These are phyloP conservation scores for Cephus rjabovi DNA, from an alignment of 2,888 invertebrate species.

Conservation along the genomic window DNA sequence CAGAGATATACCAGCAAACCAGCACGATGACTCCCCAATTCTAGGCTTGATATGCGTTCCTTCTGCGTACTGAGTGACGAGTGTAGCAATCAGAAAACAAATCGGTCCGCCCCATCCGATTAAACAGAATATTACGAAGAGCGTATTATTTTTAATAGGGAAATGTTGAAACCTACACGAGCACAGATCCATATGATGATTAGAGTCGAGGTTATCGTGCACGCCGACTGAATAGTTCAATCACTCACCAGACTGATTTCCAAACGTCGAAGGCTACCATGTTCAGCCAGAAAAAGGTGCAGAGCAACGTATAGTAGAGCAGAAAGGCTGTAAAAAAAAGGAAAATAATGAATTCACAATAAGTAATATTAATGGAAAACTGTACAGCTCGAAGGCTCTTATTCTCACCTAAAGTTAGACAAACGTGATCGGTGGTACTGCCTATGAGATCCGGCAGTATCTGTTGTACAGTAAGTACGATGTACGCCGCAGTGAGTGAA, in stretches of 20 bases:
- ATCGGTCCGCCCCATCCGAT: constrained; percentile 74
- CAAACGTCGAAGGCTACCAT: constrained; percentile 77
- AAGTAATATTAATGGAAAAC: background rate
- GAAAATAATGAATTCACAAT: constrained; percentile 11
- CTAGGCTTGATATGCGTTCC: constrained; percentile 72
- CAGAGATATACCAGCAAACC: constrained; percentile 72
- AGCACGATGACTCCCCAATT: constrained; percentile 72
- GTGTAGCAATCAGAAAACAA: constrained; percentile 68
- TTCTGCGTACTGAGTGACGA: constrained; percentile 70
- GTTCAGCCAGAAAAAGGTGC: constrained; percentile 81
- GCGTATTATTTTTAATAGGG: constrained; percentile 68
- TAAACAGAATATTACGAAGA: constrained; percentile 70
- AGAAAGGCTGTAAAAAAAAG: constrained; percentile 68
- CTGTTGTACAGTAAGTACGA: constrained; percentile 72
- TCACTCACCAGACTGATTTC: constrained; percentile 74
- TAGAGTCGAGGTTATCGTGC: background rate
- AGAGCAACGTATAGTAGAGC: constrained; percentile 74
- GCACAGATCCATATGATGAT: constrained; percentile 30
- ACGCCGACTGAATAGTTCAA: background rate
- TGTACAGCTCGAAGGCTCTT: constrained; percentile 35
- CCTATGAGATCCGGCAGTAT: constrained; percentile 62
- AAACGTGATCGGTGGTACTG: constrained; percentile 55
- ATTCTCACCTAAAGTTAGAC: constrained; percentile 69
- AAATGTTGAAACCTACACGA: constrained; percentile 55
- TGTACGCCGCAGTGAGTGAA: constrained; percentile 72